Evolutionary conservation across 1,140 invertebrate species (phyloP), one percentile per base, ranked within the genome.

Genomic region (Drosophila nigrodunni): DNA sequence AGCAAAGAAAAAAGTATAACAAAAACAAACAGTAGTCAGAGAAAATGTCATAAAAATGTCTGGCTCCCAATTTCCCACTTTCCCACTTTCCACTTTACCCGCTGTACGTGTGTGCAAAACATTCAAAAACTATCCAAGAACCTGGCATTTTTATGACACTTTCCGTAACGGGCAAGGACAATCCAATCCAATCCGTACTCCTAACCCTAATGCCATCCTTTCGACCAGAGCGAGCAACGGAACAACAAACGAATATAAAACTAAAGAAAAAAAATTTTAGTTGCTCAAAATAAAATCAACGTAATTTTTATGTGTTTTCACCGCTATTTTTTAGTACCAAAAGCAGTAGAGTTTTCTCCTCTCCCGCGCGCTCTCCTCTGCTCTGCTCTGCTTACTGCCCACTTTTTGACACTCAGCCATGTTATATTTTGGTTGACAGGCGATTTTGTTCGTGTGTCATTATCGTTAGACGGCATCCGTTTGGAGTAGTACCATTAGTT

Each of bases 11-110:
- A 58, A 37, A 41, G 15, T 18, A 34, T 1, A 52, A 55, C 18
- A 21, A 21, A 8, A 35, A 57, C 10, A 69, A 66, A 82, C 83
- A 80, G 83, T 87, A 87, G 83, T 87, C 80, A 78, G 77, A 59
- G 74, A 83, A 30, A 87, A 87, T 87, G 85, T 89, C 83, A 88
- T 87, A 87, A 87, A 87, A 87, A 72, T 74, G 79, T 88, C 79
- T 64, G 50, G 43, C 61, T 65, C 41, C 67, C 46, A 74, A 47
- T 54, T 49, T 34, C 44, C 67, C 46, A 74, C 57, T 54, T 49
- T 34, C 44, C 35, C n/a, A 21, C 52, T 55, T 39, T 59, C n/a
- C 43, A 49, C 44, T 52, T 49, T 66, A 49, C 65, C 55, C 61
- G 15, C 25, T 2, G 74, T 52, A 88, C 73, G 80, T 88, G 83